Evolutionary conservation across 2,113 vertebrate genomes (phyloP), one percentile per base, ranked within the genome.

Genomic region (Larimichthys polyactis): DNA sequence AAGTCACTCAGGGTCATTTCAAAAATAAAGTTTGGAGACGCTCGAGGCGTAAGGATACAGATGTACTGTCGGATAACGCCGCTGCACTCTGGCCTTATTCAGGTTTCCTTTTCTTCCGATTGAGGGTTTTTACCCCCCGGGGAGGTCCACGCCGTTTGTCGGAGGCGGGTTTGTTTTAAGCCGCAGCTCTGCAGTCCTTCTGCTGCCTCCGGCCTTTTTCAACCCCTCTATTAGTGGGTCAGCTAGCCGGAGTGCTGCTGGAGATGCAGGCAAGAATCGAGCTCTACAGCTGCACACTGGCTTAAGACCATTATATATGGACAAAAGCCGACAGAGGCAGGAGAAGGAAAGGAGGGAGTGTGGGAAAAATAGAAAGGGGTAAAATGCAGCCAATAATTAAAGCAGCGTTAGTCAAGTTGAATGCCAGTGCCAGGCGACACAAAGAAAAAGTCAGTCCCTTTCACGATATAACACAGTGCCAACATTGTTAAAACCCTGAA

Each of bases 191-290:
- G 88, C 84, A 65, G 81, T 80, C 66, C 71, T 71, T 66, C 81
- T 54, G 81, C 78, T 52, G 87, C 90, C 87, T 73, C 68, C 52
- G 14, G 14, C 87, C 76, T 63, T 82, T 73, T 81, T 73, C 81
- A 80, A 81, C 43, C 73, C 69, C 78, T 76, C 75, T 85, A 89
- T 92, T 89, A 91, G 78, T 82, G 72, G 88, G 86, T 90, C 88
- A 89, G 82, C 73, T 40, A 40, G 36, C 36, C 6, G 20, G 78
- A 84, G 84, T 78, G 83, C 84, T 78, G 84, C 74, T 66, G 75
- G 79, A 86, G 76, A 91, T 40, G 11, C 72, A 14, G 72, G 82
- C 29, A 77, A 51, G 65, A 57, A 62, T 24, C 16, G 15, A 75
- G 79, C 52, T 43, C 51, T 69, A 69, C 86, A 81, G 88, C 82